These are phyloP conservation scores for Monodelphis domestica DNA, from an alignment of 2,797 vertebrate species.

Conservation along the genomic window DNA sequence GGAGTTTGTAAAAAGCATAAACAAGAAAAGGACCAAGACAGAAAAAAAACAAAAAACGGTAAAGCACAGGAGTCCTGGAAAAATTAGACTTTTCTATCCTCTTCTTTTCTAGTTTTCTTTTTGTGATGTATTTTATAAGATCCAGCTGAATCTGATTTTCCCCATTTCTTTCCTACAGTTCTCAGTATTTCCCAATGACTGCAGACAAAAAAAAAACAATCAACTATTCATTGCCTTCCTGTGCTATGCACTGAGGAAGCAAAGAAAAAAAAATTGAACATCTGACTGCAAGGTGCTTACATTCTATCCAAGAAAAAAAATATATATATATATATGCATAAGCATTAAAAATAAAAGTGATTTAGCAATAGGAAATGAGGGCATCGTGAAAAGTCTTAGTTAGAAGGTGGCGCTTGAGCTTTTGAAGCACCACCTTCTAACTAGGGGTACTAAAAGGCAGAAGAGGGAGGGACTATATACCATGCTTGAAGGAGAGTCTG, in stretches of 20 bases:
- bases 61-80: neutral
- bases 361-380: neutral
- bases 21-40: slow-evolving; percentile 51
- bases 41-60: neutral
- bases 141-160: neutral
- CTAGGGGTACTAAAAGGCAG: neutral
- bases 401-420: neutral
- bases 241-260: neutral
- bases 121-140: neutral
- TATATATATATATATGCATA: too few relatives aligned
- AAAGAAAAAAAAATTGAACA: neutral
- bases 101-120: neutral
- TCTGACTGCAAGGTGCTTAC: neutral
- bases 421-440: neutral
- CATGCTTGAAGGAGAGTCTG: fast-evolving
- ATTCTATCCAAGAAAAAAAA: too few relatives aligned
- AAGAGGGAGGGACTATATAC: neutral
- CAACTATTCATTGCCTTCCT: neutral
- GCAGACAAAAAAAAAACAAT: neutral
- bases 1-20: slow-evolving; percentile 56
- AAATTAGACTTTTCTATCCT: neutral
- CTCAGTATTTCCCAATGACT: neutral
- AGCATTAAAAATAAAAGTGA: neutral
- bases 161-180: neutral
- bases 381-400: neutral